These are phyloP conservation scores for Anastatus disparis DNA, from an alignment of 1,140 invertebrate genomes.

Conservation along the genomic window DNA sequence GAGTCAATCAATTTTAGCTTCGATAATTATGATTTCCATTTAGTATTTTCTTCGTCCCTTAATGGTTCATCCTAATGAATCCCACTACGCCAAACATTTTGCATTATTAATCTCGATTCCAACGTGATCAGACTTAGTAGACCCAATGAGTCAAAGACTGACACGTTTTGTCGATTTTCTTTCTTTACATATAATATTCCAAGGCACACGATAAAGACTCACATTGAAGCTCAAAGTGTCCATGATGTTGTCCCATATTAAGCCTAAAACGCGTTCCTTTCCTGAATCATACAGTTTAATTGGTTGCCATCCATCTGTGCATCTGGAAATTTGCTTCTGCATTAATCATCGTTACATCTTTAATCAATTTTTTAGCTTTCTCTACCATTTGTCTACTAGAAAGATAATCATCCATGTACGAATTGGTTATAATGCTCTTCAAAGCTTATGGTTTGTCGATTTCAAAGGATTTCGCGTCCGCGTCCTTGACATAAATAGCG, in stretches of 20 bases:
- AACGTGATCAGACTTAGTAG: constrained; percentile 49
- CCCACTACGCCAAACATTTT: constrained; percentile 52
- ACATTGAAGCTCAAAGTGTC: neutral
- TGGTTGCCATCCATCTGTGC: neutral
- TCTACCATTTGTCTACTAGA: neutral
- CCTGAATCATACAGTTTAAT: neutral
- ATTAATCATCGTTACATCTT: neutral
- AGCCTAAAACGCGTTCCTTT: neutral
- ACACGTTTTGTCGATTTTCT: constrained; percentile 43
- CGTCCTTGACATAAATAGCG: neutral
- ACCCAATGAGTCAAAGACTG: constrained; percentile 55
- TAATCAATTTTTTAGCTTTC: neutral
- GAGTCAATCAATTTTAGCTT: neutral
- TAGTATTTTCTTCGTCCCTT: no score
- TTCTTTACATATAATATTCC: neutral
- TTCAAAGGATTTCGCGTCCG: neutral
- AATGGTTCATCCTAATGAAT: no score
- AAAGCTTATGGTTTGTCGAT: neutral
- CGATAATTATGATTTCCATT: neutral
- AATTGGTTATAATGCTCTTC: neutral
- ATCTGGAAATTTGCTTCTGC: neutral
- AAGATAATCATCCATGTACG: neutral
- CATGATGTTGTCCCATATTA: neutral
- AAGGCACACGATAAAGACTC: neutral
- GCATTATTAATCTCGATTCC: constrained; percentile 50